Conservation (phyloP, 1,140 invertebrate species). For the Drosophila santomea region DNA sequence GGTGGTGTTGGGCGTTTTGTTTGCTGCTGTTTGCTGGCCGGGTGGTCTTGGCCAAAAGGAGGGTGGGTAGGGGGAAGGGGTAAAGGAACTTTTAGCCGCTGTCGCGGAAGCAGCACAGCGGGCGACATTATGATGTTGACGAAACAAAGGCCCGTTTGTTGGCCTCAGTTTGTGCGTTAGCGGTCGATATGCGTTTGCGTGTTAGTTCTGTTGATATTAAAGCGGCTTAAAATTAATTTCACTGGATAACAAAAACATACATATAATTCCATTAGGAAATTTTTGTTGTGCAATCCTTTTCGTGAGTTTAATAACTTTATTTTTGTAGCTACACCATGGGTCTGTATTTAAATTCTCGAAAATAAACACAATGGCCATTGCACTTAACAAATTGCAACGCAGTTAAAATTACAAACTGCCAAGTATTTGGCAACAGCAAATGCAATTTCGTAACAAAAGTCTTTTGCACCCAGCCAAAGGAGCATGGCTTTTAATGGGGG, state of each 20-base stretch:
- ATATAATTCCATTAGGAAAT: background rate
- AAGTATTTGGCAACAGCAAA: slow-evolving; percentile 67
- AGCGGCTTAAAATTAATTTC: slow-evolving; percentile 13
- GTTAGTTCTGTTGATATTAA: slow-evolving; percentile 25
- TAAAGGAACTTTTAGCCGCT: slow-evolving; percentile 20
- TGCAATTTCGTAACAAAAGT: slow-evolving; percentile 68
- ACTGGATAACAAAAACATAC: no score
- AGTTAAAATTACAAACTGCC: slow-evolving; percentile 79
- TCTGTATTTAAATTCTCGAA: slow-evolving; percentile 17
- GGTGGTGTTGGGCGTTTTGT: slow-evolving; percentile 4
- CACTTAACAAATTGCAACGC: slow-evolving; percentile 77
- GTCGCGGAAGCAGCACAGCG: slow-evolving; percentile 41
- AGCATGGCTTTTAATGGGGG: slow-evolving; percentile 1
- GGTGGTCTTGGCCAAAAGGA: background rate
- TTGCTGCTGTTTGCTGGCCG: background rate
- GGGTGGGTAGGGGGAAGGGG: background rate
- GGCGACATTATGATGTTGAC: slow-evolving; percentile 52
- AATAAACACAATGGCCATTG: slow-evolving; percentile 29
- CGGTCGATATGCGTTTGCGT: slow-evolving; percentile 16
- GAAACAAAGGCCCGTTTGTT: slow-evolving; percentile 49
- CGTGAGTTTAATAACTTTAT: slow-evolving; percentile 75
- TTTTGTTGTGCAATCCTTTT: background rate
- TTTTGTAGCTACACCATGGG: slow-evolving; percentile 22
- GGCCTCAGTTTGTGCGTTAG: slow-evolving; percentile 28
- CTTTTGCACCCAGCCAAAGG: slow-evolving; percentile 41